Evolutionary conservation across 1,140 invertebrate genomes (phyloP), one percentile per base, ranked within the genome.

Genomic region (Steinernema khuongi): DNA sequence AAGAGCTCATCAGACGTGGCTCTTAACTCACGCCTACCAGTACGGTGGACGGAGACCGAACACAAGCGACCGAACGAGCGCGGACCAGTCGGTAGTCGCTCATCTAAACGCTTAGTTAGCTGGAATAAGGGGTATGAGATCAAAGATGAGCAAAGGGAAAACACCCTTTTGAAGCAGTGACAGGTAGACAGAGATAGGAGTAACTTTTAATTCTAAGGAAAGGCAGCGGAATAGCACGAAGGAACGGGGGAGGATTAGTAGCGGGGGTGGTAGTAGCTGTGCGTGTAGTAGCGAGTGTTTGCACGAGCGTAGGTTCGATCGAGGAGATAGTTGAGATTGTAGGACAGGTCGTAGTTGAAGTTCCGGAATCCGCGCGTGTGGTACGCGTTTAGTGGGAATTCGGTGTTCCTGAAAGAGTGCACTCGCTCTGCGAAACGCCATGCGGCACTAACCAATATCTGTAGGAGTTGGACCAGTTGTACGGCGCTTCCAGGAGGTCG

Each of bases 301-400:
- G 50, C 50, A 7, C 50, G 50, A 2, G 50, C 50, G 19, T 60
- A 60, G 50, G 50, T 60, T 60, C 50, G 50, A 26, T 60, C 50
- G 50, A 60, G 50, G 19, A 60, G 50, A 22, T 60, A 60, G 50
- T 60, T 60, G 50, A 60, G 50, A 26, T 60, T 60, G 50, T 60
- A 60, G 11, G 50, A 60, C 50, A 60, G 50, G 50, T 60, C 50
- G 50, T 60, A 60, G 50, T 60, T 60, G 50, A 60, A 60, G 50
- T 60, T 60, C 19, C 50, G 7, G 50, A 60, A 60, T 11, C 50
- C 50, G 7, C 50, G 50, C 11, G 50, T 60, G 50, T 60, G 50
- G 22, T 60, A 60, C 7, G 50, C 50, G 50, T 60, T 60, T 22
- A 60, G 50, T 4, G 50, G 50, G 26, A 60, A 60, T 7, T 60